phyloP scores from a whole-genome alignment of 2,113 vertebrate species.

The Tautogolabrus adspersus region DNA sequence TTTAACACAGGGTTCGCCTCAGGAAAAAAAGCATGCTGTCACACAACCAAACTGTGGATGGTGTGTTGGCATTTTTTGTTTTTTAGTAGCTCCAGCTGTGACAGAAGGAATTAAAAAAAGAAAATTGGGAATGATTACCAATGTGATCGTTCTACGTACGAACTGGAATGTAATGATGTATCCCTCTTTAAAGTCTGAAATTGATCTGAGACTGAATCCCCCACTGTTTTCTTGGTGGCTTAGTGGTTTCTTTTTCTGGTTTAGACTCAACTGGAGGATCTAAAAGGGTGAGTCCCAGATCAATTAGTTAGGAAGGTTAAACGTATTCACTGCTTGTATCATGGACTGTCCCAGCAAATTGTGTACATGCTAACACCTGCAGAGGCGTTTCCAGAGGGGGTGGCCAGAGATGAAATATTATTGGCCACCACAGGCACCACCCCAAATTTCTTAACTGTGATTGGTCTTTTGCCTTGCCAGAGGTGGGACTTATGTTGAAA shows the following conservation, averaged over 20 bases:
- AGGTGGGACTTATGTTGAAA: too few relatives aligned
- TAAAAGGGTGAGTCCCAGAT: background rate
- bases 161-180: too few relatives aligned
- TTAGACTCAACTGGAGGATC: background rate
- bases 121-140: background rate
- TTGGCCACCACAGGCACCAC: too few relatives aligned
- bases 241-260: background rate
- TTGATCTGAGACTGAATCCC: background rate
- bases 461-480: too few relatives aligned
- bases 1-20: slow-evolving; percentile 14
- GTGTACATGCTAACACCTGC: too few relatives aligned
- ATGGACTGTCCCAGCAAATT: background rate
- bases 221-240: background rate
- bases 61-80: background rate
- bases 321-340: background rate
- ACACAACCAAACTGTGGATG: background rate
- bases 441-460: too few relatives aligned
- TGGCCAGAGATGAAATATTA: too few relatives aligned
- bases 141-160: too few relatives aligned
- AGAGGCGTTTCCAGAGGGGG: too few relatives aligned
- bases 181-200: background rate
- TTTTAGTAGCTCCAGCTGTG: background rate
- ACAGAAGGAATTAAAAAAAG: background rate
- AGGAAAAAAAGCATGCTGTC: background rate
- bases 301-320: background rate